Evolutionary conservation across 2,113 vertebrate genomes (phyloP), one percentile per base, ranked within the genome.

Genomic region (Alligator sinensis): DNA sequence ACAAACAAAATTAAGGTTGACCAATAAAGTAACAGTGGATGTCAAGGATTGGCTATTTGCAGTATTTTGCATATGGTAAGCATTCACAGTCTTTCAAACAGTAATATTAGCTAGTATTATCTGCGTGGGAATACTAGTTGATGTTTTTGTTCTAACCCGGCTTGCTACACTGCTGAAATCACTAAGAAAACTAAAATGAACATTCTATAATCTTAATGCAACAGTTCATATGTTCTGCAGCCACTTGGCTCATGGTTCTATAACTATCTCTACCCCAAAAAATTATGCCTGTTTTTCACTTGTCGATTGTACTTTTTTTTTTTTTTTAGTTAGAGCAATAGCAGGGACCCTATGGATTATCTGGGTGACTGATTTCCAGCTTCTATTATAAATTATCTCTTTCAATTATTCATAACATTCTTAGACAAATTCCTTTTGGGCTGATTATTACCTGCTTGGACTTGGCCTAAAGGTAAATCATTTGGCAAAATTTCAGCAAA

Each of bases 61-160:
- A 38, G 27, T 4, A 2, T 12, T 0, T 0, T 0, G 0, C 6
- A 1, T 25, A 0, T 27, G 15, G 11, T 62, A 77, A 84, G 13
- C 11, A 11, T 21, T 88, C 12, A 3, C 6, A 0, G 1, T 15
- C 8, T 30, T 86, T 75, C 57, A 88, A 60, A 11, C 30, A 9
- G 14, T 1, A 18, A 3, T 14, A 19, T 11, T 54, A 14, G 22
- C 16, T 34, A 2, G 1, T 17, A n/a, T 64, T 66, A 55, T 28
- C 1, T 82, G 34, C 5, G 54, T 18, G 76, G 4, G 15, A 1
- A 3, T 47, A 38, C 21, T 24, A 60, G 17, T 1, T 1, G 76
- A 7, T 5, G 7, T 63, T 22, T 57, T 5, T 16, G 25, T 24
- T 9, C 68, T 9, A 76, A 3, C 9, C 24, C 79, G 30, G 64